phyloP scores from a whole-genome alignment of 1,140 invertebrate species.

The Pristionchus pacificus region DNA sequence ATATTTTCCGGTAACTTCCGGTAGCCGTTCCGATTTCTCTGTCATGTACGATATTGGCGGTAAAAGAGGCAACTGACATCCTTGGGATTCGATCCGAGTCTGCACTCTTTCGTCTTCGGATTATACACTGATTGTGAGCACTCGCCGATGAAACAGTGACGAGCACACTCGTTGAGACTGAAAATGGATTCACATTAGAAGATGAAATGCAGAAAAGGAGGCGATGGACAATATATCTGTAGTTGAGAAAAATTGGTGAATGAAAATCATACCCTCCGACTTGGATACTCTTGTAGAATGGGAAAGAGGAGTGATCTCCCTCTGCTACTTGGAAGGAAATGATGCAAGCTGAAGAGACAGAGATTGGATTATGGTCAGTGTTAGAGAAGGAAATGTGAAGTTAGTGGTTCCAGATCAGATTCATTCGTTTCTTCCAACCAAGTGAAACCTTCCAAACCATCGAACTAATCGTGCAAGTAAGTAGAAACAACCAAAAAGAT shows the following conservation, averaged over 20 bases:
- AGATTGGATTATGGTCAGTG: too few species aligned
- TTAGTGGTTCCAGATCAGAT: too few species aligned
- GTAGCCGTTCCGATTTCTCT: too few species aligned
- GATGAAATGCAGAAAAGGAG: not conserved
- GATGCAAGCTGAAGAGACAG: conserved; percentile 24
- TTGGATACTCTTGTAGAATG: not conserved
- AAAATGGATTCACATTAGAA: conserved; percentile 8
- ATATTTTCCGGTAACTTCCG: too few species aligned
- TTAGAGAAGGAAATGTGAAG: too few species aligned
- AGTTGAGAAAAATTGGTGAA: too few species aligned
- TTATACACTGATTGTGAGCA: conserved; percentile 23
- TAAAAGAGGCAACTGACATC: too few species aligned
- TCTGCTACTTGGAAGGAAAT: conserved; percentile 16
- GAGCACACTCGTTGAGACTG: conserved; percentile 29
- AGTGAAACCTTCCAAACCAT: too few species aligned
- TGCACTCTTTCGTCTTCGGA: conserved; percentile 16
- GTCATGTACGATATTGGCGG: too few species aligned
- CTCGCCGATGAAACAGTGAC: conserved; percentile 23
- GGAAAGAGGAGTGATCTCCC: not conserved
- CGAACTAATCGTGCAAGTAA: not conserved
- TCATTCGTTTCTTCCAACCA: too few species aligned
- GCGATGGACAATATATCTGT: too few species aligned
- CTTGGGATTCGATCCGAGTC: conserved; percentile 18
- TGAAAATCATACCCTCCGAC: not conserved
- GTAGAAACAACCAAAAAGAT: not conserved